These are phyloP conservation scores for Tyria jacobaeae DNA, from an alignment of 2,888 invertebrate species.

Conservation along the genomic window DNA sequence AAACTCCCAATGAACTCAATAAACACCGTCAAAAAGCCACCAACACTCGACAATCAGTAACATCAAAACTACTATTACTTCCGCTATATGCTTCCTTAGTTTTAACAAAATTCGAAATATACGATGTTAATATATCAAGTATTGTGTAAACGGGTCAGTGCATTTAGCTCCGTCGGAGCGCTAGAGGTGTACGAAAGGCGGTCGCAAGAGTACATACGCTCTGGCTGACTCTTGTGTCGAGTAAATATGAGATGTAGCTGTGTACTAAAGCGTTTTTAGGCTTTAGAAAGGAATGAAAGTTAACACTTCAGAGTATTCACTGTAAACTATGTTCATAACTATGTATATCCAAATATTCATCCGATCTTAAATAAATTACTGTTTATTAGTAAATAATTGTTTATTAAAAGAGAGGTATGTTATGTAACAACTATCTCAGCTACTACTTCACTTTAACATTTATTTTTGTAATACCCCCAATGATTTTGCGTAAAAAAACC, in stretches of 20 bases:
- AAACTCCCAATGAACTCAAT: no score
- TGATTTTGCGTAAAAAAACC: no score
- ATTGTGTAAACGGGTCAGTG: slow-evolving; percentile 33
- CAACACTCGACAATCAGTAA: slow-evolving; percentile 3
- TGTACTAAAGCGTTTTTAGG: background rate
- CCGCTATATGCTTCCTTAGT: slow-evolving; percentile 17
- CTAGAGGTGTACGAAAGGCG: slow-evolving; percentile 26
- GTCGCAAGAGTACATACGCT: slow-evolving; percentile 10
- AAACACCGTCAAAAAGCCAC: background rate
- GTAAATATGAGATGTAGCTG: slow-evolving; percentile 5
- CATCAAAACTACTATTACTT: slow-evolving; percentile 23
- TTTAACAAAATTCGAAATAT: slow-evolving; percentile 7
- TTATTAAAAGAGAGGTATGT: no score
- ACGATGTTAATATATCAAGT: slow-evolving; percentile 4
- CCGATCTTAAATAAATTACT: no score
- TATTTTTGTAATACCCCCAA: no score
- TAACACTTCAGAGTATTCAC: background rate
- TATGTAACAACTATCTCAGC: no score
- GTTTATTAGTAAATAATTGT: no score
- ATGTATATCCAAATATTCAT: no score
- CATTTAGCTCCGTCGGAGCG: slow-evolving; percentile 22
- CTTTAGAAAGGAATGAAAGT: slow-evolving; percentile 10
- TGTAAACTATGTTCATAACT: background rate
- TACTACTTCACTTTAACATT: no score
- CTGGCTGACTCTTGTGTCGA: background rate